Evolutionary conservation across 2,113 vertebrate species (phyloP).

Genomic region (Gasterosteus nipponicus): DNA sequence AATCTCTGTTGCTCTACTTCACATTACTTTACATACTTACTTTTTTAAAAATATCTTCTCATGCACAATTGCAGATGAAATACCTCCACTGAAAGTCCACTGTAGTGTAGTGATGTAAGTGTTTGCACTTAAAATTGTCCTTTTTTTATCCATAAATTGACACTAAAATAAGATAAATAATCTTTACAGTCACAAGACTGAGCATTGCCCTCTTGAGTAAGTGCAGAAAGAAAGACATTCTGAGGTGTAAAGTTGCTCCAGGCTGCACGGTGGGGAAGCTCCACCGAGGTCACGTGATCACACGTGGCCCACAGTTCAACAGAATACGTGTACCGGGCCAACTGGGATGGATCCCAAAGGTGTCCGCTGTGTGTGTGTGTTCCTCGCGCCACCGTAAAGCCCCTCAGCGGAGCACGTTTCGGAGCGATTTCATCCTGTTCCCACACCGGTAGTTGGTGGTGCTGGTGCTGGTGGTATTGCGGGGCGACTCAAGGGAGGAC

Average conservation of each 20-base stretch:
- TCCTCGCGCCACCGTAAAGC: neutral
- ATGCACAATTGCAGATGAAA: slow-evolving; percentile 14
- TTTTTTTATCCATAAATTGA: neutral
- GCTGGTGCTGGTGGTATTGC: too few species aligned
- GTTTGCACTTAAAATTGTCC: slow-evolving; percentile 5
- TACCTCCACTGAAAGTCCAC: neutral
- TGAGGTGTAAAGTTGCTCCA: slow-evolving; percentile 3
- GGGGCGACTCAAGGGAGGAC: slow-evolving; percentile 69
- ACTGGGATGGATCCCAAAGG: slow-evolving; percentile 83
- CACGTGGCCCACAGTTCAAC: slow-evolving; percentile 85
- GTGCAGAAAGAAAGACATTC: neutral
- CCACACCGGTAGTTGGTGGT: too few species aligned
- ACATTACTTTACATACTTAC: neutral
- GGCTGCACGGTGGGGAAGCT: slow-evolving; percentile 5
- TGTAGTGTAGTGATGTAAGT: too few species aligned
- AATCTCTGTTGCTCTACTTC: slow-evolving; percentile 7
- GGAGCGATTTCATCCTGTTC: too few species aligned
- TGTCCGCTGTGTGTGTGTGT: slow-evolving; percentile 11
- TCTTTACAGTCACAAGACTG: neutral
- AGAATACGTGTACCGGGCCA: slow-evolving; percentile 83
- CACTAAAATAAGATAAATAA: neutral
- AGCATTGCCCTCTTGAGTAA: neutral
- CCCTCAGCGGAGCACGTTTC: neutral
- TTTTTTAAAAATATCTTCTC: neutral
- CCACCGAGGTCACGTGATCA: slow-evolving; percentile 16